These are phyloP conservation scores for Melieria omissa DNA, from an alignment of 2,888 invertebrate genomes.

Conservation along the genomic window DNA sequence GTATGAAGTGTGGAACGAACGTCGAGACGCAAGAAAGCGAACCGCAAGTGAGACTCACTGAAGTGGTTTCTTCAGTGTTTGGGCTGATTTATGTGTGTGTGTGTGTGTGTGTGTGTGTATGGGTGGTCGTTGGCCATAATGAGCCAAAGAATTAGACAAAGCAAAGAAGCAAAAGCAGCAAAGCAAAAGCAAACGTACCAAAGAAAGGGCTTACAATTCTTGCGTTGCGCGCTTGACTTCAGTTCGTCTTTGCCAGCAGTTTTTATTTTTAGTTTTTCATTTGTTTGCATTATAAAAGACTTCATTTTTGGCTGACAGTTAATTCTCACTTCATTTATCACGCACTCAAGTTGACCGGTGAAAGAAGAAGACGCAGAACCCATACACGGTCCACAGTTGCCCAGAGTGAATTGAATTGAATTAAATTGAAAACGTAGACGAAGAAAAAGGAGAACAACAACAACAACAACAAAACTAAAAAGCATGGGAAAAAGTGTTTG, in stretches of 20 bases:
- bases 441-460: constrained; percentile 30
- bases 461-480: constrained; percentile 1
- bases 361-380: background rate
- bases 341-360: background rate
- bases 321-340: constrained; percentile 20
- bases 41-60: no score
- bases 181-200: no score
- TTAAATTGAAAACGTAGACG: constrained; percentile 13
- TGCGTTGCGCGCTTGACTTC: background rate
- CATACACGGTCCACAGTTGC: background rate
- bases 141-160: no score
- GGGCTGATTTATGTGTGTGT: no score
- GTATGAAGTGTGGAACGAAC: no score
- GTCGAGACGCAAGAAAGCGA: no score
- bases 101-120: no score
- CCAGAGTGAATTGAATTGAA: background rate
- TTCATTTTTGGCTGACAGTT: background rate
- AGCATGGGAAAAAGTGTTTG: constrained; percentile 28
- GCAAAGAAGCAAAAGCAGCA: no score
- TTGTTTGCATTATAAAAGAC: no score
- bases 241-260: background rate
- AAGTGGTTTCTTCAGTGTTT: no score
- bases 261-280: background rate
- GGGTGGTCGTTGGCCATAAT: no score
- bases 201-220: no score